Conservation (phyloP, 1,140 invertebrate species). For the Drosophila sucinea region DNA sequence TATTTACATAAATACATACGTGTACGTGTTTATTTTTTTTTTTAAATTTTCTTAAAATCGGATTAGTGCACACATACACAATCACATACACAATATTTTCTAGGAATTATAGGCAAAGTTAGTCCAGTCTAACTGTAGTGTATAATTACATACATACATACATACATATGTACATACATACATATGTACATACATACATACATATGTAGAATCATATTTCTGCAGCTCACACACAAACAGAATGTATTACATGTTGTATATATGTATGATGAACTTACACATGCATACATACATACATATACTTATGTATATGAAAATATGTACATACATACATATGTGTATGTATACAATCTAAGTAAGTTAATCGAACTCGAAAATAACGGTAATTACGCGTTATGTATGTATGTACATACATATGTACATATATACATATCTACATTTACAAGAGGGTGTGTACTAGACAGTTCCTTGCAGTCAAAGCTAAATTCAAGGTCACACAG, state of each 20-base stretch:
- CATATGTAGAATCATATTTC: not conserved
- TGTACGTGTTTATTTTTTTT: too few relatives aligned
- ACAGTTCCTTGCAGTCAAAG: constrained; percentile 29
- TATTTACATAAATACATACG: not conserved
- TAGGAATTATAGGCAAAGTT: too few relatives aligned
- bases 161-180: too few relatives aligned
- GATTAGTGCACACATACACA: too few relatives aligned
- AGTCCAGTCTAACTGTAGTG: too few relatives aligned
- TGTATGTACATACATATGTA: not conserved
- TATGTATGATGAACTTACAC: not conserved
- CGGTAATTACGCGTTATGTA: not conserved
- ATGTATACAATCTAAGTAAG: too few relatives aligned
- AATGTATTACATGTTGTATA: not conserved
- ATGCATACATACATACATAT: constrained; percentile 10
- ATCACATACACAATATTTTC: too few relatives aligned
- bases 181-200: too few relatives aligned
- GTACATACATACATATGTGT: too few relatives aligned
- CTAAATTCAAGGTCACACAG: constrained; percentile 55
- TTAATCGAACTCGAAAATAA: not conserved
- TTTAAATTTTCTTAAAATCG: too few relatives aligned
- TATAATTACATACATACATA: too few relatives aligned
- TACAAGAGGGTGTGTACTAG: constrained; percentile 21
- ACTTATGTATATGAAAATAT: not conserved
- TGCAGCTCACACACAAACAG: not conserved
- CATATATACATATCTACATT: not conserved